Percentiles rank a stretch among this genome's conserved stretches.
Evolutionary conservation across 2,888 invertebrate genomes (phyloP).

Genomic region (Eudemis profundana): DNA sequence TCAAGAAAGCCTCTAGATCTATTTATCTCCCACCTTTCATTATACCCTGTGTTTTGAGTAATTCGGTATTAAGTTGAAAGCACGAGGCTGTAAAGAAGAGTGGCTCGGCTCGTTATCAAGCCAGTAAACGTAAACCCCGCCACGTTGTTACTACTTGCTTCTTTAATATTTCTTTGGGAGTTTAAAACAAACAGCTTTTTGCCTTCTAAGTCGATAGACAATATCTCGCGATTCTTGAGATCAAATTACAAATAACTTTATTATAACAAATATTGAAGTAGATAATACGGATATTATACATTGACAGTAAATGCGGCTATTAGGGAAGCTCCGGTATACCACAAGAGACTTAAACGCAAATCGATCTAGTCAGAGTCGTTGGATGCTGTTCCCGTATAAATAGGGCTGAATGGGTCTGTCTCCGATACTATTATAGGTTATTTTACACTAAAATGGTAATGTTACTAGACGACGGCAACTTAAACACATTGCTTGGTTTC

Average conservation of each 20-base stretch:
- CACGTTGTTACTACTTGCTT: constrained; percentile 40
- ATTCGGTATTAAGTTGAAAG: constrained; percentile 51
- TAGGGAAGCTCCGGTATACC: neutral
- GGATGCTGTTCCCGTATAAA: neutral
- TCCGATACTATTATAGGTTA: constrained; percentile 13
- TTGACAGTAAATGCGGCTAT: no score
- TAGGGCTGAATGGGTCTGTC: constrained; percentile 8
- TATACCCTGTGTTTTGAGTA: constrained; percentile 48
- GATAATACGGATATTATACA: no score
- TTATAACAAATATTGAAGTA: no score
- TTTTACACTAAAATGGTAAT: no score
- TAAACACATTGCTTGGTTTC: no score
- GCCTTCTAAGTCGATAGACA: constrained; percentile 2
- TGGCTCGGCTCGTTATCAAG: constrained; percentile 51
- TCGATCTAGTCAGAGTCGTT: neutral
- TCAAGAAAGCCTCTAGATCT: constrained; percentile 28
- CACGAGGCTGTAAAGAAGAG: constrained; percentile 50
- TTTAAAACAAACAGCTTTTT: constrained; percentile 34
- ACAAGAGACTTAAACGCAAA: constrained; percentile 2
- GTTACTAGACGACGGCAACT: no score
- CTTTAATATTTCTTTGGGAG: constrained; percentile 21
- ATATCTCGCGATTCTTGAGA: neutral
- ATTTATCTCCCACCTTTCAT: constrained; percentile 49
- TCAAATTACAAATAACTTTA: neutral
- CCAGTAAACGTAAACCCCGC: constrained; percentile 44